Percentiles rank a stretch among this genome's conserved stretches.
Evolutionary conservation across 2,797 vertebrate species (phyloP).

Genomic region (Takifugu rubripes): DNA sequence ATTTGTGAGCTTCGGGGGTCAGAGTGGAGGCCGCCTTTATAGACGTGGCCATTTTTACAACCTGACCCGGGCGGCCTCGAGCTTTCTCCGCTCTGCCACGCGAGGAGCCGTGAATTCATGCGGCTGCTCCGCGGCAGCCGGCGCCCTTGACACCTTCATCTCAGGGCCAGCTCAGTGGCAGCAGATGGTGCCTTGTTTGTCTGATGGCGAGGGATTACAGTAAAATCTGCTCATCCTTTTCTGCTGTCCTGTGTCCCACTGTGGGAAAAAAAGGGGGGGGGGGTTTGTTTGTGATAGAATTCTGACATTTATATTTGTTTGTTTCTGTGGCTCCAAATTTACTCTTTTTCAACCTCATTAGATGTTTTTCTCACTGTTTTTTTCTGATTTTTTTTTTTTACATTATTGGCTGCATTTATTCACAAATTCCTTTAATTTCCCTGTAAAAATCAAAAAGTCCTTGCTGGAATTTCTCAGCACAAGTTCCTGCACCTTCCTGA

Average conservation of each 20-base stretch:
- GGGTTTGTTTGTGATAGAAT: no score
- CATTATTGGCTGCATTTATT: slow-evolving; percentile 1
- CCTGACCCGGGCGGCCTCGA: slow-evolving; percentile 29
- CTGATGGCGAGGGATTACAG: slow-evolving; percentile 70
- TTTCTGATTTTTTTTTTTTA: background rate
- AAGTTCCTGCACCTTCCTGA: background rate
- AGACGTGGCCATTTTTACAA: no score
- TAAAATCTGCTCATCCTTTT: slow-evolving; percentile 64
- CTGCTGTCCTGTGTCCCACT: slow-evolving; percentile 42
- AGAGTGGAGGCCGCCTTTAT: slow-evolving; percentile 21
- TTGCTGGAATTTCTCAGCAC: background rate
- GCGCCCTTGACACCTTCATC: slow-evolving; percentile 68
- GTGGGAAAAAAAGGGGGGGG: slow-evolving; percentile 23
- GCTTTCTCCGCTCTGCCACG: slow-evolving; percentile 36
- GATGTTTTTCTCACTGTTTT: background rate
- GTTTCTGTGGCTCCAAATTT: background rate
- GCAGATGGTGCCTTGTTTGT: slow-evolving; percentile 80
- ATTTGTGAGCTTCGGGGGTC: slow-evolving; percentile 19
- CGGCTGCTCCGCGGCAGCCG: slow-evolving; percentile 45
- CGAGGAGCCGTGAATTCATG: slow-evolving; percentile 55
- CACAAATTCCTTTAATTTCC: background rate
- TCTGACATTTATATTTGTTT: background rate
- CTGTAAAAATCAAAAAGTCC: background rate
- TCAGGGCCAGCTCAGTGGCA: slow-evolving; percentile 66
- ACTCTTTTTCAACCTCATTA: no score